phyloP scores from a whole-genome alignment of 2,888 invertebrate genomes.

The Podabrus alpinus region DNA sequence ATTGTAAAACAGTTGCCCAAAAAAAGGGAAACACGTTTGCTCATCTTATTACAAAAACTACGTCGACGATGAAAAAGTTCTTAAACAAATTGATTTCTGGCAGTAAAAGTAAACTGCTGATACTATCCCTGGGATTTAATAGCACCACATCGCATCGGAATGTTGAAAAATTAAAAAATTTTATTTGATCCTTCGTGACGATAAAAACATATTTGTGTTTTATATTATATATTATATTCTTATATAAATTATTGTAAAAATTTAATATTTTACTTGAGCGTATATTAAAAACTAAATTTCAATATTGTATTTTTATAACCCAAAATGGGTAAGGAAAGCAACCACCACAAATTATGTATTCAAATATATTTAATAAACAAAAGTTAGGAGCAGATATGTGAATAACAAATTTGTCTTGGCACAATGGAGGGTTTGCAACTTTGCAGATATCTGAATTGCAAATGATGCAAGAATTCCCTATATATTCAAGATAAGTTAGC shows the following conservation, averaged over 20 bases:
- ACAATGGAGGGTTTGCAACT: conserved; percentile 28
- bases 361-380: conserved; percentile 30
- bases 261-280: not conserved
- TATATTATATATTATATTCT: too few relatives aligned
- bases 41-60: not conserved
- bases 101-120: not conserved
- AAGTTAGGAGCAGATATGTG: conserved; percentile 23
- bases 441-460: conserved; percentile 32
- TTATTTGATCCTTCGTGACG: not conserved
- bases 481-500: conserved; percentile 10
- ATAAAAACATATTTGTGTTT: not conserved
- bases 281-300: not conserved
- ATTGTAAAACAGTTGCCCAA: not conserved
- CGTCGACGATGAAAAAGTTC: not conserved
- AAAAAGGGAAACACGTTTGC: not conserved
- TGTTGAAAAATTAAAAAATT: not conserved
- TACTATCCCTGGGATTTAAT: not conserved
- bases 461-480: conserved; percentile 22
- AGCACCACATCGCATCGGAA: not conserved
- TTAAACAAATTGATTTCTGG: not conserved
- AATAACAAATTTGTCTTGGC: conserved; percentile 29
- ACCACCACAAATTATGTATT: conserved; percentile 21
- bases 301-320: not conserved
- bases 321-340: not conserved
- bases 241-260: not conserved